Base-by-base conservation (phyloP, 2,888 invertebrate species). In the Lasioglossum marginatum region DNA sequence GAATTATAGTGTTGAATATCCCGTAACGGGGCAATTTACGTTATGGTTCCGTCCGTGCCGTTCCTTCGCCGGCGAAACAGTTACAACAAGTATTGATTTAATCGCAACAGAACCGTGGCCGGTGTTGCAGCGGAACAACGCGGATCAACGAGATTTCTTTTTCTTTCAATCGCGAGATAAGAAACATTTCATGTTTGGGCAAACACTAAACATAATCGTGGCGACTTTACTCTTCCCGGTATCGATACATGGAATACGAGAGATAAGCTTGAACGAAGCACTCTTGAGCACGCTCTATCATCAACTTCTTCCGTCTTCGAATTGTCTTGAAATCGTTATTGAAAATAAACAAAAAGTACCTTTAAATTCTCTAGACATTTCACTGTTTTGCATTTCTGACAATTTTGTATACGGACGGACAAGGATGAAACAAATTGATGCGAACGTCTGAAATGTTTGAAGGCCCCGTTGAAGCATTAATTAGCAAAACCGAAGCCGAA, bases 181-280 rank as follows among this genome's bases (percentile, higher is more conserved):
- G 81, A 81, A 81, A 57, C 52, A 43, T 76, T 75, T 77, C 63
- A 27, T 66, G 23, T 43, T 4, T 2, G 34, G 31, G 27, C n/a
- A 27, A 77, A 81, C 48, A 70, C 48, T 73, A 78, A 71, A 75
- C 34, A 48, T 80, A 75, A 60, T 60, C 70, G 45, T 19, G 6
- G 23, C 23, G 12, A 16, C 10, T n/a, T 60, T 27, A 27, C 45
- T 2, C 23, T 52, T 74, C 45, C 14, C 16, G 66, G 16, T 52
- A 80, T 74, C 79, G 27, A 48, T 66, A 43, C 23, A 14, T 34
- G 66, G 34, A 23, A 10, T n/a, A 52, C 40, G 27, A 16, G 43
- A 66, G 60, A 75, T 75, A 60, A 75, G 40, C 40, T 37, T 6
- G 10, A 43, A 63, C 31, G 4, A 43, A 76, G 43, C 43, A 23